Conservation (phyloP, 2,113 vertebrate genomes). For the Gnathonemus echidnorhynchus region DNA sequence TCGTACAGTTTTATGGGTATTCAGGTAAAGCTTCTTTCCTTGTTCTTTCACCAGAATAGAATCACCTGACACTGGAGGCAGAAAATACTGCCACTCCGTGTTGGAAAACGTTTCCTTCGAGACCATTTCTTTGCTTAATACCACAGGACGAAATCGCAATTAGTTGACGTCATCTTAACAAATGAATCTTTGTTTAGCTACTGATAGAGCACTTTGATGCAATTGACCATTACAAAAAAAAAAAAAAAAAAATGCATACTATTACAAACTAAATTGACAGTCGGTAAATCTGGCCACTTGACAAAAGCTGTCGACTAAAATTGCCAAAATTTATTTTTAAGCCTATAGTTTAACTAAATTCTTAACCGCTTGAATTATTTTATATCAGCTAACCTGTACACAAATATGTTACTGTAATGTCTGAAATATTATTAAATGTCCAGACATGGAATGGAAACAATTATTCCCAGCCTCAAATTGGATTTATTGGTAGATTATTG, state of each 20-base stretch:
- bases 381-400: not conserved
- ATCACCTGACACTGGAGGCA: not conserved
- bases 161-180: not conserved
- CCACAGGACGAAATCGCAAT: not conserved
- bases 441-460: not conserved
- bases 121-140: not conserved
- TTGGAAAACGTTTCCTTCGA: not conserved
- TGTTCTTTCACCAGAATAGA: not conserved
- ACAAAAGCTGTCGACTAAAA: not conserved
- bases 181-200: not conserved
- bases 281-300: not conserved
- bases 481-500: not conserved
- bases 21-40: not conserved
- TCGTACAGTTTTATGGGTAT: not conserved
- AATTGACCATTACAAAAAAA: not conserved
- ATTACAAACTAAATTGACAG: not conserved
- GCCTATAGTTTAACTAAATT: not conserved
- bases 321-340: not conserved
- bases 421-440: not conserved
- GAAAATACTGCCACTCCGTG: slow-evolving; percentile 20
- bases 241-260: not conserved
- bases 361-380: not conserved
- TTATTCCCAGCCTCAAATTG: not conserved
- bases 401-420: not conserved
- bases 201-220: not conserved